Evolutionary conservation across 1,140 invertebrate species (phyloP), one percentile per base, ranked within the genome.

Genomic region (Zaprionus lachaisei): DNA sequence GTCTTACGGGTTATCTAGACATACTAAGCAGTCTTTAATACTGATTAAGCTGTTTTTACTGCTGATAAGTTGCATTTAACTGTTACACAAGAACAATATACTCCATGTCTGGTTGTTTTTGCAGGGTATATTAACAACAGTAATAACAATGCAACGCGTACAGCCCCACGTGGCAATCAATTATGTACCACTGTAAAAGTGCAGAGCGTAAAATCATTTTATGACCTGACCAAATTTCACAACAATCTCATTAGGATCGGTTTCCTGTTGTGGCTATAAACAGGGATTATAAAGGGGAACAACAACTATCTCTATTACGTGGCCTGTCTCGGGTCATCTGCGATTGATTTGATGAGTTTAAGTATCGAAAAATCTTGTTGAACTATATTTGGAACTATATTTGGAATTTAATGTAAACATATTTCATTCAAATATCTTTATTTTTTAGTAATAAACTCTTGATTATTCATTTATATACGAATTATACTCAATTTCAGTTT

Each of bases 201-300:
- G 20, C 47, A 51, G 47, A 14, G 47, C 17, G 22, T 7, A 22
- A 22, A 51, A 51, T 51, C 20, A 12, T 51, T 24, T 51, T 24
- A 22, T 20, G 20, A 24, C 47, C 20, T 5, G 0, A 11, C 4
- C 47, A 51, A 51, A 51, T 51, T 51, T 51, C 47, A 5, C 47
- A 51, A 51, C 47, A 22, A 51, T 51, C 47, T 51, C 47, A 51
- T 51, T 51, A 51, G 47, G 47, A 22, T 51, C 5, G 11, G 47
- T n/a, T 51, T 51, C 47, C 47, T 51, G 17, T 44, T 44, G n/a
- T 44, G 7, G 41, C 41, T 44, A 44, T 44, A 31, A 31, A 31
- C 31, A 31, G 31, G 31, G 9, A 34, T 34, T 34, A 34, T 11
- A 34, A 11, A 11, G 9, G 31, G 31, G 9, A 34, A 34, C 31